These are phyloP conservation scores for Epinephelus cyanopodus DNA, from an alignment of 2,113 vertebrate species.

Conservation along the genomic window DNA sequence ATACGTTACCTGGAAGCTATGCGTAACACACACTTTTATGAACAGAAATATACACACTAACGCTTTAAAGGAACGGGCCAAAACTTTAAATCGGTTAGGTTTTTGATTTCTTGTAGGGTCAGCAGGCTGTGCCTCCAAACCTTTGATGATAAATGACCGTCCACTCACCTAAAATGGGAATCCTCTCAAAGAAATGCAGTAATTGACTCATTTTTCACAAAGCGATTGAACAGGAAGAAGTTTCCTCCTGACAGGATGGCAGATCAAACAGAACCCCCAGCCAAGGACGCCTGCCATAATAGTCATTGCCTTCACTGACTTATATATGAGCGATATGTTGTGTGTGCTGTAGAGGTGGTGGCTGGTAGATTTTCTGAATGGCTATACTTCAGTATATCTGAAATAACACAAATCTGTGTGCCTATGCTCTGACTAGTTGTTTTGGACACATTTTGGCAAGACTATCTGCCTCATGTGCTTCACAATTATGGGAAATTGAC, in stretches of 20 bases:
- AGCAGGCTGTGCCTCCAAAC: slow-evolving; percentile 71
- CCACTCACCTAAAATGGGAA: slow-evolving; percentile 68
- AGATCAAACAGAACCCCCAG: slow-evolving; percentile 48
- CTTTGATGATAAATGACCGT: slow-evolving; percentile 78
- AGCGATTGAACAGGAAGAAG: slow-evolving; percentile 52
- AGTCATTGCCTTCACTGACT: slow-evolving; percentile 30
- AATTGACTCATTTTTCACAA: slow-evolving; percentile 80
- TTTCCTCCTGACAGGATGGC: slow-evolving; percentile 48
- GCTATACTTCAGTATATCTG: background rate
- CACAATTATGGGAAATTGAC: too few species aligned
- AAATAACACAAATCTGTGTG: background rate
- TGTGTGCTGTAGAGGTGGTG: background rate
- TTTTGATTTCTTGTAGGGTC: slow-evolving; percentile 77
- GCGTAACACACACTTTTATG: slow-evolving; percentile 1
- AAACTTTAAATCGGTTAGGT: slow-evolving; percentile 71
- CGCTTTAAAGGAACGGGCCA: slow-evolving; percentile 24
- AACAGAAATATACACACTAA: slow-evolving; percentile 11
- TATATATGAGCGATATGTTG: too few species aligned
- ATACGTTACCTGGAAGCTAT: slow-evolving; percentile 30
- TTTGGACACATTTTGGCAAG: background rate
- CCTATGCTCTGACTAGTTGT: background rate
- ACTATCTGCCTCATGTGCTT: too few species aligned
- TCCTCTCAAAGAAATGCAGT: slow-evolving; percentile 69
- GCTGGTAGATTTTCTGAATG: background rate
- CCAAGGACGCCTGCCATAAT: slow-evolving; percentile 59